phyloP scores from a whole-genome alignment of 1,140 invertebrate species.

The Holcopasites calliopsidis region DNA sequence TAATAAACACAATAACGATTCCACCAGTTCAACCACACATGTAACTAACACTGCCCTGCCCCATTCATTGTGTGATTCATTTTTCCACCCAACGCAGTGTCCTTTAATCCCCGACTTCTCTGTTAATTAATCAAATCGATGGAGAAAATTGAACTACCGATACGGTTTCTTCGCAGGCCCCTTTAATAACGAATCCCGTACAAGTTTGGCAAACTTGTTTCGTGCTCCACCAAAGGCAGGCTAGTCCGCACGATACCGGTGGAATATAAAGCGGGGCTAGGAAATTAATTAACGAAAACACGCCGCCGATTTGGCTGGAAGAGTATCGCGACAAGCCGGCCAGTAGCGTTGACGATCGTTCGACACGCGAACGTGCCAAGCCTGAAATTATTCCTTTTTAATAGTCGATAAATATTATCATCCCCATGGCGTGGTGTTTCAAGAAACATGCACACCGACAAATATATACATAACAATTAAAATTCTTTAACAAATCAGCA shows the following conservation, averaged over 20 bases:
- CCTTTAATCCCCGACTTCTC: background rate
- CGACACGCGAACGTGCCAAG: conserved; percentile 63
- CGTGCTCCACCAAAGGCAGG: background rate
- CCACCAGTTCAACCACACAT: conserved; percentile 27
- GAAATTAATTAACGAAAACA: conserved; percentile 74
- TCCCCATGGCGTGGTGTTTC: conserved; percentile 46
- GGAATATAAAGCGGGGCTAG: conserved; percentile 17
- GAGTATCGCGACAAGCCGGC: conserved; percentile 63
- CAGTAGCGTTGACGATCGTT: conserved; percentile 57
- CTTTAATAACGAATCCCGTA: background rate
- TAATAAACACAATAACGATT: conserved; percentile 59
- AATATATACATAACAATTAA: too few species aligned
- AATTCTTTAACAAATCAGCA: too few species aligned
- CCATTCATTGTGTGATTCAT: background rate
- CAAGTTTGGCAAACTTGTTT: conserved; percentile 6
- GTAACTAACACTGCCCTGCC: background rate
- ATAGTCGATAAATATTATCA: conserved; percentile 67
- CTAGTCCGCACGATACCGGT: background rate
- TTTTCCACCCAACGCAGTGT: background rate
- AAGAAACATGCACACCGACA: conserved; percentile 36
- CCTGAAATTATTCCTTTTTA: conserved; percentile 64
- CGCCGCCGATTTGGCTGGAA: conserved; percentile 54
- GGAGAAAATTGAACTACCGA: too few species aligned
- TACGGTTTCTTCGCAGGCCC: too few species aligned
- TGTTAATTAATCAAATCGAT: background rate